Percentiles rank a stretch among this genome's conserved stretches.
These are phyloP conservation scores for Danio kyathit DNA, from an alignment of 2,797 vertebrate genomes.

Conservation along the genomic window DNA sequence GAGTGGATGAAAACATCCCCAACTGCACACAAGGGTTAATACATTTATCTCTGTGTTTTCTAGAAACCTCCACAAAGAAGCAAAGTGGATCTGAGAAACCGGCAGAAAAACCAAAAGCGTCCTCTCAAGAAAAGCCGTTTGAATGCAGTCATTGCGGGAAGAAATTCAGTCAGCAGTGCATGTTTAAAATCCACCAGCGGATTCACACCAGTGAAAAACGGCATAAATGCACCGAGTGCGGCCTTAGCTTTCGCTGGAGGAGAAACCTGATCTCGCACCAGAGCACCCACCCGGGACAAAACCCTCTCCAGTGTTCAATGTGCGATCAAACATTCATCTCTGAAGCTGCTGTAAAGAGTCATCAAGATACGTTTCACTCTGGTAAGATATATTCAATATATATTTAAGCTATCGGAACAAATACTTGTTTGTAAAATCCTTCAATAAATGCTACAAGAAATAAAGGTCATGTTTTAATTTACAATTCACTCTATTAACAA, in stretches of 20 bases:
- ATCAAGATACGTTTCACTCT: constrained; percentile 41
- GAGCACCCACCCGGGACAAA: constrained; percentile 34
- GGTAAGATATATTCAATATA: constrained; percentile 14
- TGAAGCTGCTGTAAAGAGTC: constrained; percentile 44
- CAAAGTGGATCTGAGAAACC: neutral
- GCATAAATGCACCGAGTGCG: constrained; percentile 44
- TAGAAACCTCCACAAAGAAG: constrained; percentile 1
- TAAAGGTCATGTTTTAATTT: no score
- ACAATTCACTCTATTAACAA: no score
- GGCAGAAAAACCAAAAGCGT: neutral
- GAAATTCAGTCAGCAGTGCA: constrained; percentile 43
- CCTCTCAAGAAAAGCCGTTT: constrained; percentile 32
- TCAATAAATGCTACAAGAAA: neutral
- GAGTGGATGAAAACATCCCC: no score
- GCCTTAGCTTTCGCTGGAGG: constrained; percentile 52
- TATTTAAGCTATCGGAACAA: neutral
- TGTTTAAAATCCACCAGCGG: constrained; percentile 50
- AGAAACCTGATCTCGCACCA: constrained; percentile 51
- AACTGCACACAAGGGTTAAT: no score
- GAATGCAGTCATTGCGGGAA: constrained; percentile 52
- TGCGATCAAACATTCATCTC: constrained; percentile 48
- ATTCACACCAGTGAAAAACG: constrained; percentile 51
- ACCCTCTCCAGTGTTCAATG: constrained; percentile 42
- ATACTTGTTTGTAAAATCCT: neutral
- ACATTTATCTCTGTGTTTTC: neutral